Evolutionary conservation across 2,113 vertebrate species (phyloP).

Genomic region (Anarrhichthys ocellatus): DNA sequence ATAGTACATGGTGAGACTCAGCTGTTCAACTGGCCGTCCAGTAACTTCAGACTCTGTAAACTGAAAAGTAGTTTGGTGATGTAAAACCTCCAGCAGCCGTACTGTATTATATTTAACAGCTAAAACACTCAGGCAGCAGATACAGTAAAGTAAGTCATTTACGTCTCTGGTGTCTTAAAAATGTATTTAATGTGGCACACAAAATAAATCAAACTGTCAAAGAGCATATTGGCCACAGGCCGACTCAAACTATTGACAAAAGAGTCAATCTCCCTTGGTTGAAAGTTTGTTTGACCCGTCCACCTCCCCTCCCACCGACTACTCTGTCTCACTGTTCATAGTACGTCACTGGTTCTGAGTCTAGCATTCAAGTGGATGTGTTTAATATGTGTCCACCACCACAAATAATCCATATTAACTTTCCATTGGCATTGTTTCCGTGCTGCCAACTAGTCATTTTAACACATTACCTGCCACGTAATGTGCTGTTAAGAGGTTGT

Average conservation of each 20-base stretch:
- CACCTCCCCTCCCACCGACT: too few relatives aligned
- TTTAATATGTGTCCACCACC: too few relatives aligned
- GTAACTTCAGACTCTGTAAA: neutral
- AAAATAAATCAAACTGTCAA: neutral
- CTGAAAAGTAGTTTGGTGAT: constrained; percentile 12
- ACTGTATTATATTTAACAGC: neutral
- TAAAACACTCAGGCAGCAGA: constrained; percentile 8
- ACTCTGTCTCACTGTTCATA: too few relatives aligned
- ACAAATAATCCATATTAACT: too few relatives aligned
- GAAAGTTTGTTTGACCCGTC: too few relatives aligned
- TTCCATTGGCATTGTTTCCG: too few relatives aligned
- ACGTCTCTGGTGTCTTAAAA: neutral
- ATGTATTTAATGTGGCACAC: neutral
- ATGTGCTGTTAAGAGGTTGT: too few relatives aligned
- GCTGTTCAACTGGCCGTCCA: neutral
- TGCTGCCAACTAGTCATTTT: too few relatives aligned
- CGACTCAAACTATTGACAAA: neutral
- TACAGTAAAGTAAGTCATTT: neutral
- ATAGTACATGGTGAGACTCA: constrained; percentile 1
- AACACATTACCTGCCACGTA: too few relatives aligned
- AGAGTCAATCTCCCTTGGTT: neutral
- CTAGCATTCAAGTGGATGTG: too few relatives aligned
- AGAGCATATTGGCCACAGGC: neutral
- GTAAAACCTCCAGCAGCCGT: constrained; percentile 14
- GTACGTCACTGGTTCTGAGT: too few relatives aligned